Percentiles rank a stretch among this genome's conserved stretches.
Evolutionary conservation across 2,113 vertebrate genomes (phyloP).

Genomic region (Channa maculata): DNA sequence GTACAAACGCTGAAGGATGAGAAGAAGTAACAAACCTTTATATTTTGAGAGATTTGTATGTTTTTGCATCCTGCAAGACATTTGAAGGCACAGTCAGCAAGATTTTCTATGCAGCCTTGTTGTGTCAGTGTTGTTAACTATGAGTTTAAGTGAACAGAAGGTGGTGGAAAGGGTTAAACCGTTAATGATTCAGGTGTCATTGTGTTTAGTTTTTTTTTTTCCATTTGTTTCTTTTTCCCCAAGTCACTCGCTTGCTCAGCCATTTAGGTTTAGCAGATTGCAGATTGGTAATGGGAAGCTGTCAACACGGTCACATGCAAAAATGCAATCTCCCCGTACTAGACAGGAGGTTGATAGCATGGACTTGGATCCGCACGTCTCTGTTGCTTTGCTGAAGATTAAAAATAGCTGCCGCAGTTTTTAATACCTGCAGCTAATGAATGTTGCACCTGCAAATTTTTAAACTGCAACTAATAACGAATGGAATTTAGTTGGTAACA

Average conservation of each 20-base stretch:
- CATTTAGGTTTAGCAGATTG: background rate
- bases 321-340: background rate
- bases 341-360: background rate
- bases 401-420: background rate
- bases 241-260: too few relatives aligned
- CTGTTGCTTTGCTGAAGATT: background rate
- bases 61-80: conserved; percentile 50
- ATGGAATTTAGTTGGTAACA: background rate
- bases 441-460: conserved; percentile 10
- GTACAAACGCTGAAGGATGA: conserved; percentile 81
- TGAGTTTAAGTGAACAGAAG: conserved; percentile 7
- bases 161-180: conserved; percentile 1
- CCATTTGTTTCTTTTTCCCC: too few relatives aligned
- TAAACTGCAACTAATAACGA: background rate
- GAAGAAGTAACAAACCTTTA: conserved; percentile 72
- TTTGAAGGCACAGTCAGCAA: conserved; percentile 78
- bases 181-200: conserved; percentile 30
- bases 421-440: conserved; percentile 21
- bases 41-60: conserved; percentile 29
- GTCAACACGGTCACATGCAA: too few relatives aligned
- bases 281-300: background rate
- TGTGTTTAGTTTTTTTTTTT: background rate
- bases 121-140: conserved; percentile 7
- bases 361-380: background rate
- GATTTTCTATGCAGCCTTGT: conserved; percentile 47